Percentiles rank a stretch among this genome's conserved stretches.
phyloP scores from a whole-genome alignment of 2,888 invertebrate species.

The Strigamia crassipes region DNA sequence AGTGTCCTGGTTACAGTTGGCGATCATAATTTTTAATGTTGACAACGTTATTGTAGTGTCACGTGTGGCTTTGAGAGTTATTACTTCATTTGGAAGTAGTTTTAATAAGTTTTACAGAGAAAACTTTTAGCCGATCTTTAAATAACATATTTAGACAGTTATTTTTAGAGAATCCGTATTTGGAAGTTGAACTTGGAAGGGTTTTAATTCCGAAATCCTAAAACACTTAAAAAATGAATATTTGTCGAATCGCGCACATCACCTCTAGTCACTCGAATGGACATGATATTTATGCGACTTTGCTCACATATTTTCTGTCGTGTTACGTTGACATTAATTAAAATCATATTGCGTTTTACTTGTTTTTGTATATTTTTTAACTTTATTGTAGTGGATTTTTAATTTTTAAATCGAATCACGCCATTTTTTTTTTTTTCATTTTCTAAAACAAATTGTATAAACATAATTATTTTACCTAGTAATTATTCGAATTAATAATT shows the following conservation, averaged over 20 bases:
- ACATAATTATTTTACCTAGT: neutral
- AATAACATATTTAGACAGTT: neutral
- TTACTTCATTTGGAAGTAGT: constrained; percentile 10
- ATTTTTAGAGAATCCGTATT: constrained; percentile 15
- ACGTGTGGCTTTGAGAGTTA: constrained; percentile 2
- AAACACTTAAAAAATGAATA: neutral
- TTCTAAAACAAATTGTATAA: too few species aligned
- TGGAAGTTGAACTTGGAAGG: neutral
- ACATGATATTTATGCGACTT: constrained; percentile 16
- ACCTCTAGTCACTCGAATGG: neutral
- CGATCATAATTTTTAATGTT: neutral
- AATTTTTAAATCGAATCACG: neutral
- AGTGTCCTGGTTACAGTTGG: too few species aligned
- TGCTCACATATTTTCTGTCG: neutral
- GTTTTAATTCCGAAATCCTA: neutral
- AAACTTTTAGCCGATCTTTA: neutral
- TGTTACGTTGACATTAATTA: neutral
- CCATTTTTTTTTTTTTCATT: neutral
- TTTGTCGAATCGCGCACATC: constrained; percentile 15
- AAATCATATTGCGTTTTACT: neutral
- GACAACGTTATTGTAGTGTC: neutral
- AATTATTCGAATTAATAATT: neutral
- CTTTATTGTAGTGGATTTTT: neutral
- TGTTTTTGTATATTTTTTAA: constrained; percentile 8
- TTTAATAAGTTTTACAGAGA: constrained; percentile 3